phyloP scores from a whole-genome alignment of 2,113 vertebrate species.

The Rhynchomys soricoides region DNA sequence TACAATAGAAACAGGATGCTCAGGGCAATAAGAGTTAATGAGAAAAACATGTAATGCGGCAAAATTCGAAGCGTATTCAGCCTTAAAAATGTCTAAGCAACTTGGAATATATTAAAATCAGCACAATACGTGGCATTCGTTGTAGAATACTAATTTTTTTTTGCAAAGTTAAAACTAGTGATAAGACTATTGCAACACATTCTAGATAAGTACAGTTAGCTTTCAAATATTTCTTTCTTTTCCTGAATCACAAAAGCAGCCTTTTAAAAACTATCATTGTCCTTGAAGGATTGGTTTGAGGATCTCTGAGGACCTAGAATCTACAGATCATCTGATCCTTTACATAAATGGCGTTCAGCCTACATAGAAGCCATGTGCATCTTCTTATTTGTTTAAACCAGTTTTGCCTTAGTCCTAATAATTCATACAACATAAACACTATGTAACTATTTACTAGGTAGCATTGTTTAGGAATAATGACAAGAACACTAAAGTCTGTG shows the following conservation, averaged over 20 bases:
- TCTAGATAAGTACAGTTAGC: neutral
- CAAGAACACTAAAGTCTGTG: neutral
- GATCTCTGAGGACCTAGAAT: neutral
- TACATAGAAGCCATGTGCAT: neutral
- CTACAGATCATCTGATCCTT: neutral
- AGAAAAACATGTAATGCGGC: conserved; percentile 70
- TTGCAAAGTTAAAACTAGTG: neutral
- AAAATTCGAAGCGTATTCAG: conserved; percentile 60
- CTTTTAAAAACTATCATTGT: neutral
- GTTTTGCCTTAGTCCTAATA: neutral
- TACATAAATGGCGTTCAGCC: neutral
- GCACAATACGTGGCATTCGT: neutral
- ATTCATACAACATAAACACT: neutral
- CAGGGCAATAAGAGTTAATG: conserved; percentile 69
- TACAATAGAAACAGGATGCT: conserved; percentile 60
- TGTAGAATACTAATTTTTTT: conserved; percentile 57
- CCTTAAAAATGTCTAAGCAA: conserved; percentile 48
- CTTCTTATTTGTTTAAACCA: neutral
- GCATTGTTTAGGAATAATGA: neutral
- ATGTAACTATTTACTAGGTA: neutral
- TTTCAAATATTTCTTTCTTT: neutral
- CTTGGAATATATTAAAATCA: conserved; percentile 63
- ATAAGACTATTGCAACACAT: neutral
- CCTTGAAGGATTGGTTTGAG: neutral
- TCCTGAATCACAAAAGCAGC: neutral